A percentile compares a stretch with the other conserved stretches of the same genome.
These are phyloP conservation scores for Eumaeus atala DNA, from an alignment of 1,140 invertebrate species.

Conservation along the genomic window DNA sequence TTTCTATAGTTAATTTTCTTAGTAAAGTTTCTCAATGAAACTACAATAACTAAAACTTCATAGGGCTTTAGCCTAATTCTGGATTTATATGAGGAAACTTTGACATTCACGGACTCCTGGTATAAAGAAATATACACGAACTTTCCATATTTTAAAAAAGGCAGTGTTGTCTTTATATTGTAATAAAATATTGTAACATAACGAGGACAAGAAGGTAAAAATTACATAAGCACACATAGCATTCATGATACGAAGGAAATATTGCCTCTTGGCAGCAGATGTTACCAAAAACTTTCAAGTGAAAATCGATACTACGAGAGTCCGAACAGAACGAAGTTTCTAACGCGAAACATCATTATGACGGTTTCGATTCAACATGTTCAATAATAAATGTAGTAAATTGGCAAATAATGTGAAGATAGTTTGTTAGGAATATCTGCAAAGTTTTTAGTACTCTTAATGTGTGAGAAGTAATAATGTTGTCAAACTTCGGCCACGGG, in stretches of 20 bases:
- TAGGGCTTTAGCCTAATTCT: too few relatives aligned
- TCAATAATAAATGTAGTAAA: constrained; percentile 4
- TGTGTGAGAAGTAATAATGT: too few relatives aligned
- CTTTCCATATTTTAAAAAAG: too few relatives aligned
- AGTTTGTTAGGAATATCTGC: neutral
- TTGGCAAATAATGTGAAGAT: constrained; percentile 1
- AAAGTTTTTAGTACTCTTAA: too few relatives aligned
- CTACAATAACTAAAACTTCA: too few relatives aligned
- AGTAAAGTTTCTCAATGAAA: too few relatives aligned
- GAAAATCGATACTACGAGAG: constrained; percentile 2
- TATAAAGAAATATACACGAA: too few relatives aligned
- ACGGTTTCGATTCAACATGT: constrained; percentile 5
- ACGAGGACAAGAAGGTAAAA: neutral
- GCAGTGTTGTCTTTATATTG: too few relatives aligned
- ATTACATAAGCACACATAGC: neutral
- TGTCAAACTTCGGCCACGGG: too few relatives aligned
- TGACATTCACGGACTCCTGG: too few relatives aligned
- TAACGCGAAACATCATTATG: constrained; percentile 5
- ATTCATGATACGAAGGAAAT: constrained; percentile 7
- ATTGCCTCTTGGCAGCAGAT: constrained; percentile 9
- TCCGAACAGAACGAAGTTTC: neutral
- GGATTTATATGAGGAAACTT: too few relatives aligned
- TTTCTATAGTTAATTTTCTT: too few relatives aligned
- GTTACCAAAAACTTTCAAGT: constrained; percentile 8
- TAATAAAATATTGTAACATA: neutral